Base-by-base conservation (phyloP, 64 coral and sea anemone species). In the Dendronephthya gigantea region DNA sequence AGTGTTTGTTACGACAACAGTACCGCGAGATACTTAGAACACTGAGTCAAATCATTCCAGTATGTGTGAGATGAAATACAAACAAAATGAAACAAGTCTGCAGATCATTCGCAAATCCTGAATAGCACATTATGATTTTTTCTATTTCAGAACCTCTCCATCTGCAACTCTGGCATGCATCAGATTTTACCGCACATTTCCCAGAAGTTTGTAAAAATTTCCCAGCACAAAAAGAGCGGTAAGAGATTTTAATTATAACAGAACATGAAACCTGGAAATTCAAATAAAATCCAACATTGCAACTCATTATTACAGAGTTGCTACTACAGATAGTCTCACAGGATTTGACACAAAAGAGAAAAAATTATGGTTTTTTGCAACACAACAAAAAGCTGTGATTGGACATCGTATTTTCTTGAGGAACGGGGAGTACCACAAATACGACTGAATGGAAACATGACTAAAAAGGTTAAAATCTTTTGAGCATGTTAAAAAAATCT, bases 331-430 rank as follows among this genome's bases (percentile, higher is more conserved):
- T 81, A 11, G 83, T 88, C 31, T n/a, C 65, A 12, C 50, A 39
- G 83, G 36, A 83, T 4, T 8, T 79, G 3, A 79, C 11, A 29
- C 19, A 79, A 79, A 35, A 83, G 58, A 84, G 68, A 40, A 49
- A 11, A 88, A 82, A 93, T 90, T 35, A 89, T 98, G 56, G 95
- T 93, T 16, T 98, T 98, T 58, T 98, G 95, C 45, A 98, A 98
- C 90, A 93, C 95, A 19, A 65, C 95, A 7, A 86, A 87, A 25
- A 91, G 89, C 48, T 98, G 95, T 85, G 92, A 98, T 48, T 98
- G 88, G 88, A 49, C 93, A 32, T 92, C 88, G 49, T 87, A 93
- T 70, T 49, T 83, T 39, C 88, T 98, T 19, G 49, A 74, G 25
- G 62, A 91, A 37, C 75, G 79, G 25, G 41, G 50, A 8, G 35